A percentile compares a stretch with the other conserved stretches of the same genome.
phyloP scores from a whole-genome alignment of 2,888 invertebrate species.

The Dolichomitus sp. region DNA sequence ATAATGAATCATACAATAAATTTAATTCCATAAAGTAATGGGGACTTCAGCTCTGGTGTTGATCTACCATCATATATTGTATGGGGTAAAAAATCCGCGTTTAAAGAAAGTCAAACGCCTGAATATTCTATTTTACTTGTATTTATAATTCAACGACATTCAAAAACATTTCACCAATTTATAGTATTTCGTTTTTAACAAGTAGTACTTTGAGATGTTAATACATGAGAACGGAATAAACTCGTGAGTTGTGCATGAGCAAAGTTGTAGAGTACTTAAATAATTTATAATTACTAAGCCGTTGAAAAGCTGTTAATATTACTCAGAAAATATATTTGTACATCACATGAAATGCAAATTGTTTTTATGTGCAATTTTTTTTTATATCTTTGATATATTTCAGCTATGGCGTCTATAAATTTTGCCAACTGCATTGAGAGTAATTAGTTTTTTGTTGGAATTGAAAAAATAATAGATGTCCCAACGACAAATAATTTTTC shows the following conservation, averaged over 20 bases:
- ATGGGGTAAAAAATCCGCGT: neutral
- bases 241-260: neutral
- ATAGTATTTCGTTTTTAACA: conserved; percentile 15
- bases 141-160: conserved; percentile 13
- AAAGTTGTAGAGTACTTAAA: conserved; percentile 64
- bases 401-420: conserved; percentile 11
- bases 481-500: neutral
- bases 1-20: neutral
- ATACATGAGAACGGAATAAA: neutral
- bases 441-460: neutral
- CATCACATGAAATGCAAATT: conserved; percentile 55
- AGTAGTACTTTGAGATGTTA: neutral
- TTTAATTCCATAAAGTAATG: neutral
- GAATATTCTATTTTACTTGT: conserved; percentile 25
- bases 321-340: conserved; percentile 66
- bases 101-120: neutral
- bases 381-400: conserved; percentile 6
- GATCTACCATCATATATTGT: conserved; percentile 12
- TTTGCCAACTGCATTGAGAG: conserved; percentile 1
- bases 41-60: neutral
- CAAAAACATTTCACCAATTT: conserved; percentile 15
- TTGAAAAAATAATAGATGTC: neutral
- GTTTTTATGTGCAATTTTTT: conserved; percentile 18
- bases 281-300: conserved; percentile 53
- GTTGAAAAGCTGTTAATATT: conserved; percentile 65